Base-by-base conservation (phyloP, 2,888 invertebrate genomes). In the Pimpla rufipes region DNA sequence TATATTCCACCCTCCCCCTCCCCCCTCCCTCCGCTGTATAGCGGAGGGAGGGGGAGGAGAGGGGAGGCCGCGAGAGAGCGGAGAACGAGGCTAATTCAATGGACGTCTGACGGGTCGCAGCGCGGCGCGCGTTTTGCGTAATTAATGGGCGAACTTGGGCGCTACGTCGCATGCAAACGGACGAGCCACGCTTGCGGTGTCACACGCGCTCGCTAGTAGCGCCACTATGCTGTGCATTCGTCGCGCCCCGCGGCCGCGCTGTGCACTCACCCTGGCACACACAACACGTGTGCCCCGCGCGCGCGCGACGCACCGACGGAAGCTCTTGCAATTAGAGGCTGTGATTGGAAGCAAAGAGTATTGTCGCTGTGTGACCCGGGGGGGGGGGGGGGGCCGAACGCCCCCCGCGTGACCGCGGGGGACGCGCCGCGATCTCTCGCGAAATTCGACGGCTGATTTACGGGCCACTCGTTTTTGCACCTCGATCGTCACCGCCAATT, bases 1-100 rank as follows among this genome's bases (percentile, higher is more conserved):
- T 29, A 29, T n/a, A n/a, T n/a, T n/a, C n/a, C n/a, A n/a, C n/a
- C n/a, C n/a, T n/a, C n/a, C n/a, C n/a, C n/a, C n/a, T n/a, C n/a
- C n/a, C n/a, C n/a, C n/a, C n/a, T n/a, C n/a, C n/a, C n/a, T n/a
- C n/a, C n/a, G n/a, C n/a, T n/a, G n/a, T n/a, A n/a, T n/a, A 77
- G 62, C 73, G 79, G 79, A 23, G 73, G 50, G 84, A 87, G 86
- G 84, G 85, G 75, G 86, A 82, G 84, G 81, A 40, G 21, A 21
- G 7, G 52, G n/a, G n/a, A 29, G 37, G 18, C 13, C 37, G 50
- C 50, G 52, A 40, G 52, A 40, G 67, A 81, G 67, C 83, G 75
- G 88, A 21, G 42, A 88, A 86, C 86, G 86, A 86, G 87, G 85
- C 86, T 87, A 89, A 88, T 90, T 89, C 89, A 88, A 88, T 88